A percentile compares a stretch with the other conserved stretches of the same genome.
Evolutionary conservation across 2,113 vertebrate genomes (phyloP).

Genomic region (Austrofundulus limnaeus): DNA sequence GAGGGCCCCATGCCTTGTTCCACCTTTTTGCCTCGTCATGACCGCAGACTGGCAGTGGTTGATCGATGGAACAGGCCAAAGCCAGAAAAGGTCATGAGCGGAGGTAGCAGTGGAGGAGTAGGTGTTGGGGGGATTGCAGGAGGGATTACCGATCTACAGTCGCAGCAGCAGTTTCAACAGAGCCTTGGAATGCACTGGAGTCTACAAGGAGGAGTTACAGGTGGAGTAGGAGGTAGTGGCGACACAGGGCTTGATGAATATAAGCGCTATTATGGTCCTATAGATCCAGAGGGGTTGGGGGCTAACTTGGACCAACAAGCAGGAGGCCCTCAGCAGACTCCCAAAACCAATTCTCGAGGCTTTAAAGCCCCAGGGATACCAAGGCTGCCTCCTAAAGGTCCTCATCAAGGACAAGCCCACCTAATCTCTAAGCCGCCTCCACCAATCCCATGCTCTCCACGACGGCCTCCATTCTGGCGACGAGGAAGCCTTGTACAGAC

Average conservation of each 20-base stretch:
- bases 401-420: slow-evolving; percentile 57
- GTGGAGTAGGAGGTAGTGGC: slow-evolving; percentile 45
- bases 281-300: slow-evolving; percentile 88
- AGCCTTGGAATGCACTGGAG: slow-evolving; percentile 74
- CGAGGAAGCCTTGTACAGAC: slow-evolving; percentile 74
- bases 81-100: slow-evolving; percentile 77
- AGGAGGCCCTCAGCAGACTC: slow-evolving; percentile 72
- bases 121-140: slow-evolving; percentile 73
- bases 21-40: slow-evolving; percentile 86
- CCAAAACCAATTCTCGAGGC: slow-evolving; percentile 69
- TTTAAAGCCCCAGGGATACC: slow-evolving; percentile 72
- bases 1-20: slow-evolving; percentile 85
- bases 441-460: slow-evolving; percentile 66
- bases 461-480: slow-evolving; percentile 76
- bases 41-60: slow-evolving; percentile 82
- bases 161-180: slow-evolving; percentile 71
- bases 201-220: slow-evolving; percentile 48
- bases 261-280: slow-evolving; percentile 90
- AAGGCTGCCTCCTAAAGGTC: slow-evolving; percentile 66
- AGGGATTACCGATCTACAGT: slow-evolving; percentile 71
- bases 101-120: slow-evolving; percentile 65
- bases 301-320: slow-evolving; percentile 70
- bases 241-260: slow-evolving; percentile 84
- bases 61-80: slow-evolving; percentile 88
- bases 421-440: slow-evolving; percentile 71